These are phyloP conservation scores for Ginglymostoma cirratum DNA, from an alignment of 2,113 vertebrate species.

Conservation along the genomic window DNA sequence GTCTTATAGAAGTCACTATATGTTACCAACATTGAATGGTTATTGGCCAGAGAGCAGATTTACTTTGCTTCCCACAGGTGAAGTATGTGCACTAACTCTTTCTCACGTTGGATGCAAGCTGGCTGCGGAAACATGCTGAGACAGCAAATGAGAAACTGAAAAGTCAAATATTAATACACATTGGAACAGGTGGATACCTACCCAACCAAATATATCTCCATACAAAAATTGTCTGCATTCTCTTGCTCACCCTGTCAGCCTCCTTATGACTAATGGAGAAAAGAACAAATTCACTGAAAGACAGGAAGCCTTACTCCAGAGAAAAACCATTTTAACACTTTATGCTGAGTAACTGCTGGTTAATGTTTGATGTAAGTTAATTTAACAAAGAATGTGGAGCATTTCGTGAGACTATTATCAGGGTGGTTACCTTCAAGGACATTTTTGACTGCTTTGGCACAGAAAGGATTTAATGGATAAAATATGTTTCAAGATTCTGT, in stretches of 20 bases:
- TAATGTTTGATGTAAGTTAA: background rate
- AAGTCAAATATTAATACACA: conserved; percentile 1
- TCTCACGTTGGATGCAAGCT: background rate
- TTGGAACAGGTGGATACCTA: background rate
- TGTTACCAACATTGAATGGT: too few species aligned
- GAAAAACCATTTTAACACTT: background rate
- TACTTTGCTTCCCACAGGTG: background rate
- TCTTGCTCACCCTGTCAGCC: background rate
- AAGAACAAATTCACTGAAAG: background rate
- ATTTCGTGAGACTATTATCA: background rate
- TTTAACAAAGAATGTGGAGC: too few species aligned
- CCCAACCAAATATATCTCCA: background rate
- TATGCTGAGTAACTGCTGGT: background rate
- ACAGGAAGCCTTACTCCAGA: background rate
- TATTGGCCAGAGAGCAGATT: background rate
- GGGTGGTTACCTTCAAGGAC: background rate
- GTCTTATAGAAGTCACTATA: background rate
- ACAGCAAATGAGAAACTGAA: background rate
- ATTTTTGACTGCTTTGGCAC: background rate
- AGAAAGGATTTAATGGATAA: background rate
- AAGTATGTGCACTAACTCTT: background rate
- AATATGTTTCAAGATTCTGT: background rate
- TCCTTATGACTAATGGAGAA: background rate
- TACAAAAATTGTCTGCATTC: background rate
- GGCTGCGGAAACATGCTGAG: background rate